Evolutionary conservation across 2,888 invertebrate genomes (phyloP), one percentile per base, ranked within the genome.

Genomic region (Gymnocheta viridis): DNA sequence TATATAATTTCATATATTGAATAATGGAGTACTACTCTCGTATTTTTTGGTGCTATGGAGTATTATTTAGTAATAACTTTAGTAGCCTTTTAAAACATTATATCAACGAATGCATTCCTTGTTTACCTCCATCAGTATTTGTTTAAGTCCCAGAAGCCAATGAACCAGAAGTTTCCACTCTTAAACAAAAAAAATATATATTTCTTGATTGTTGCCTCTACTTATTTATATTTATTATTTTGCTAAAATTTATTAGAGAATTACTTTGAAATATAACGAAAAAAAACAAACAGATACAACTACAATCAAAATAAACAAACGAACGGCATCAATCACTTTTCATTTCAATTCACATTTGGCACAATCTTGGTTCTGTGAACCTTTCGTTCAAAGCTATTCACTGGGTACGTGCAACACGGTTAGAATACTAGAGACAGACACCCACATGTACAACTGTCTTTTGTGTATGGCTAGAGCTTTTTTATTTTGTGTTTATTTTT

Each of bases 291-390:
- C 1, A 19, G 29, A 35, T 12, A 35, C 19, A 70, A 17, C 47
- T 19, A 17, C 38, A 62, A 73, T n/a, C 17, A 24, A 77, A 67
- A 0, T 24, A 22, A 62, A 4, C 66, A 70, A 86, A 56, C 69
- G 87, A 88, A 87, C 88, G 88, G 89, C 89, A 89, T 89, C 89
- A 89, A 90, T 89, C 89, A 89, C 89, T 89, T 89, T 89, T 88
- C 87, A 88, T 85, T 85, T 81, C 85, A 81, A 41, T 82, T 49
- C 69, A 76, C 74, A 82, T 78, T 85, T 85, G 77, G 76, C 77
- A 74, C 80, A 77, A 76, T 76, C 69, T 62, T 44, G 49, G 38
- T 58, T 67, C 69, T 69, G 24, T 69, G 51, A 76, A 69, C 60
- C 41, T 41, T 49, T 62, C 73, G 66, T 38, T 64, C 14, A 19